Evolutionary conservation across 2,797 vertebrate genomes (phyloP).

Genomic region (Spinus pinus): DNA sequence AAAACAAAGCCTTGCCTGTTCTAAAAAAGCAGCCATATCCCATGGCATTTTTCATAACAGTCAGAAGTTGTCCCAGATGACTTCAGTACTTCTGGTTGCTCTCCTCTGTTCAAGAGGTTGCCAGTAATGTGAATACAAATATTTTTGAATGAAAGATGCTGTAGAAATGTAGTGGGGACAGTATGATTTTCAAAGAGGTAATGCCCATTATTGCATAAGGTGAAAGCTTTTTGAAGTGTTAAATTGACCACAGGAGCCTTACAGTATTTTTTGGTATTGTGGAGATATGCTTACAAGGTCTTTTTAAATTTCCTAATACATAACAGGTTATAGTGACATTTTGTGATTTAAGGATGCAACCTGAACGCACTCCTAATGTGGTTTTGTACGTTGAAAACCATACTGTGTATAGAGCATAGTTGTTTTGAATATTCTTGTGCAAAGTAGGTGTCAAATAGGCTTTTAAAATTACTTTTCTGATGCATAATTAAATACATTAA

Average conservation of each 20-base stretch:
- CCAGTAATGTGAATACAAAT: background rate
- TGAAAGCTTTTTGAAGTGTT: background rate
- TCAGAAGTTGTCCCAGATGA: background rate
- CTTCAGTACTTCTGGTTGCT: background rate
- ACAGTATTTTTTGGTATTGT: background rate
- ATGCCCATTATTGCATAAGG: background rate
- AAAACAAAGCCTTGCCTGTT: background rate
- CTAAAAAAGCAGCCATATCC: background rate
- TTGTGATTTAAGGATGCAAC: background rate
- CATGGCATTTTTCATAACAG: background rate
- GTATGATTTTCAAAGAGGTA: background rate
- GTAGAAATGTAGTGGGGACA: background rate
- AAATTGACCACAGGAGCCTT: background rate
- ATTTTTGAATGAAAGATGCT: background rate
- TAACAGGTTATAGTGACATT: background rate
- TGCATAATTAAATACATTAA: background rate
- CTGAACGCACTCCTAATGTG: background rate
- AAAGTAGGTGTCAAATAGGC: background rate
- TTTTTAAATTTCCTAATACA: background rate
- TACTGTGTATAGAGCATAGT: background rate
- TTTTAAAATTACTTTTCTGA: background rate
- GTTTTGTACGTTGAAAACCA: background rate
- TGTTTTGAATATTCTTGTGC: background rate
- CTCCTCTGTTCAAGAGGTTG: background rate
- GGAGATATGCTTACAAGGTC: background rate